These are phyloP conservation scores for Heterodera carotae DNA, from an alignment of 1,140 invertebrate genomes.

Conservation along the genomic window DNA sequence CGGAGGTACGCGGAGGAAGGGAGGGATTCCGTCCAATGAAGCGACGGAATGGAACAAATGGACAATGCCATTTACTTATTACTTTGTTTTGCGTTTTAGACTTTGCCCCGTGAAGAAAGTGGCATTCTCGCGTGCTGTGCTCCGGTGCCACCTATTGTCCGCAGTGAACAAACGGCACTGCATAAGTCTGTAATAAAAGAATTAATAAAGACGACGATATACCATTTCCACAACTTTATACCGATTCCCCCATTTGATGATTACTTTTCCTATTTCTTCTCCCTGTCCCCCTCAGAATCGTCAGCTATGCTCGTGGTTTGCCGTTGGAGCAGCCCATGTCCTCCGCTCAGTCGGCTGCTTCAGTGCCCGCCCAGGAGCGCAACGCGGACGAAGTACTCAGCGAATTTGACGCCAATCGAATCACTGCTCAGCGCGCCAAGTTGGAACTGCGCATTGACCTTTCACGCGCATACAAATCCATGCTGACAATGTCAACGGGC, in stretches of 20 bases:
- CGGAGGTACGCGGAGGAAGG: too few species aligned
- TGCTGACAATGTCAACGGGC: constrained; percentile 1
- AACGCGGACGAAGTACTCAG: constrained; percentile 1
- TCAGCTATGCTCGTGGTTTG: constrained; percentile 32
- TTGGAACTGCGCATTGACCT: constrained; percentile 43
- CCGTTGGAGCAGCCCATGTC: constrained; percentile 30
- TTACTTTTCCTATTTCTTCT: constrained; percentile 16
- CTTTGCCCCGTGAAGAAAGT: constrained; percentile 84
- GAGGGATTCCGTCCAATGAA: too few species aligned
- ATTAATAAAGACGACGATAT: too few species aligned
- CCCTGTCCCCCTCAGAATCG: constrained; percentile 29
- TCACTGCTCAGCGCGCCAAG: constrained; percentile 35
- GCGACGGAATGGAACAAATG: too few species aligned
- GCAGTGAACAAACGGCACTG: constrained; percentile 76
- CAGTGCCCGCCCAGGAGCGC: background rate
- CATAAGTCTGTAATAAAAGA: constrained; percentile 67
- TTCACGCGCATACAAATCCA: constrained; percentile 1
- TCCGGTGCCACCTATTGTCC: constrained; percentile 83
- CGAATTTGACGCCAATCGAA: constrained; percentile 38
- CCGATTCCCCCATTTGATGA: too few species aligned
- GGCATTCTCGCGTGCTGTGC: constrained; percentile 90
- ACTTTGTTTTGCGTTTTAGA: background rate
- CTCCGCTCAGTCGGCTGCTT: background rate
- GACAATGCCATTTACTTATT: background rate
- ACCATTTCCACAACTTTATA: background rate